Evolutionary conservation across 2,113 vertebrate species (phyloP).

Genomic region (Rhinogobius similis): DNA sequence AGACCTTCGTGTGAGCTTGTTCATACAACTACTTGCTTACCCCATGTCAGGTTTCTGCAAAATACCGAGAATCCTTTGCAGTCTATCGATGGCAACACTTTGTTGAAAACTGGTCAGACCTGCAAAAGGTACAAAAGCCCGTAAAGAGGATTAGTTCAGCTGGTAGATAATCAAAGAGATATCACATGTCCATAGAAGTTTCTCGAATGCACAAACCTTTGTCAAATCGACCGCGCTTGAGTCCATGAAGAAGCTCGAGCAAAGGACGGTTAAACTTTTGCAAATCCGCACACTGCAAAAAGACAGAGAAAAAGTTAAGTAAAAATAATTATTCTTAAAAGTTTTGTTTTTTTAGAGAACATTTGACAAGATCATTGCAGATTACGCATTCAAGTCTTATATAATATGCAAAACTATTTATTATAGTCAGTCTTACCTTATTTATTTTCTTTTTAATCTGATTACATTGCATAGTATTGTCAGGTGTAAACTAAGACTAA

Average conservation of each 20-base stretch:
- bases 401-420: too few species aligned
- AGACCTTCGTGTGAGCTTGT: not conserved
- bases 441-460: too few species aligned
- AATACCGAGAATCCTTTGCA: slow-evolving; percentile 88
- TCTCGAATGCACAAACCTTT: slow-evolving; percentile 75
- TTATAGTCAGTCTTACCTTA: too few species aligned
- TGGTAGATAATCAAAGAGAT: not conserved
- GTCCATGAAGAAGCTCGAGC: slow-evolving; percentile 80
- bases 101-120: slow-evolving; percentile 89
- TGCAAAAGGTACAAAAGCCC: slow-evolving; percentile 37
- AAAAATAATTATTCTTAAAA: not conserved
- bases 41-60: slow-evolving; percentile 89
- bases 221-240: slow-evolving; percentile 85
- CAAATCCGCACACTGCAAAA: slow-evolving; percentile 83
- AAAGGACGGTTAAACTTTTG: slow-evolving; percentile 83
- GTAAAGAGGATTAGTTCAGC: not conserved
- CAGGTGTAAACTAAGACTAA: too few species aligned
- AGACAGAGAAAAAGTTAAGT: not conserved
- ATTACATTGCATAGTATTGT: too few species aligned
- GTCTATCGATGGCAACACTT: slow-evolving; percentile 88
- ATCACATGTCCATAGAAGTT: not conserved
- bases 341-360: too few species aligned
- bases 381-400: too few species aligned
- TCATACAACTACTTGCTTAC: slow-evolving; percentile 63
- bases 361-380: too few species aligned